Conservation (phyloP, 2,113 vertebrate species). For the Megaleporinus macrocephalus region DNA sequence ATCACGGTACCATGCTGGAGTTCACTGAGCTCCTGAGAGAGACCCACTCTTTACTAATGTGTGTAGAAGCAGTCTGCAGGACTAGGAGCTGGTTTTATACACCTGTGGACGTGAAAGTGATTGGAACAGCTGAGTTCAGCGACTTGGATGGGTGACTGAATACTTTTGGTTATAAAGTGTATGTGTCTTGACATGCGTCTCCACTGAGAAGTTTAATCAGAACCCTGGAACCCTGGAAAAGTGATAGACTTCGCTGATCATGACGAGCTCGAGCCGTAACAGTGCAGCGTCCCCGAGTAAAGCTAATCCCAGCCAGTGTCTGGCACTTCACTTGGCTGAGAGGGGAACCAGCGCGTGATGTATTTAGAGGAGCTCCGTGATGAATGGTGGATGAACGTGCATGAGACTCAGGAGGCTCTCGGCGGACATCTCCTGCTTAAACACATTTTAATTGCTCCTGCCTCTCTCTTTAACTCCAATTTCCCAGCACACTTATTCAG, state of each 20-base stretch:
- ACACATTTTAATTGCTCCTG: slow-evolving; percentile 73
- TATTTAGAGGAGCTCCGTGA: slow-evolving; percentile 70
- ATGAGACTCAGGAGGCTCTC: slow-evolving; percentile 53
- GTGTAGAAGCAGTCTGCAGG: too few species aligned
- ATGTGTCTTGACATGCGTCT: too few species aligned
- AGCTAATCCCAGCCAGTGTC: neutral
- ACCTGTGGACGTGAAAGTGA: too few species aligned
- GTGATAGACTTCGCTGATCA: neutral
- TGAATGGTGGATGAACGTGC: slow-evolving; percentile 42
- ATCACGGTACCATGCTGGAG: too few species aligned
- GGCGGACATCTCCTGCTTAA: slow-evolving; percentile 67
- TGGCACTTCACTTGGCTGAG: neutral
- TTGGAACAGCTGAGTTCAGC: too few species aligned
- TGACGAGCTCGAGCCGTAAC: neutral
- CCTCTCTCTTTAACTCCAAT: slow-evolving; percentile 68
- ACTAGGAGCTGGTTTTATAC: too few species aligned
- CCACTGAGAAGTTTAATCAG: neutral
- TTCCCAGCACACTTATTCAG: slow-evolving; percentile 67
- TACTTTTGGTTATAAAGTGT: too few species aligned
- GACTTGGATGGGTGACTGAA: too few species aligned
- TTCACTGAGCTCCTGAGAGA: too few species aligned
- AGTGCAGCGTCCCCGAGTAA: neutral
- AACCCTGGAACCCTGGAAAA: neutral
- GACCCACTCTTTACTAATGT: too few species aligned
- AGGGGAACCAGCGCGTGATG: slow-evolving; percentile 22